Base-by-base conservation (phyloP, 2,888 invertebrate species). In the Spilosoma lubricipeda region DNA sequence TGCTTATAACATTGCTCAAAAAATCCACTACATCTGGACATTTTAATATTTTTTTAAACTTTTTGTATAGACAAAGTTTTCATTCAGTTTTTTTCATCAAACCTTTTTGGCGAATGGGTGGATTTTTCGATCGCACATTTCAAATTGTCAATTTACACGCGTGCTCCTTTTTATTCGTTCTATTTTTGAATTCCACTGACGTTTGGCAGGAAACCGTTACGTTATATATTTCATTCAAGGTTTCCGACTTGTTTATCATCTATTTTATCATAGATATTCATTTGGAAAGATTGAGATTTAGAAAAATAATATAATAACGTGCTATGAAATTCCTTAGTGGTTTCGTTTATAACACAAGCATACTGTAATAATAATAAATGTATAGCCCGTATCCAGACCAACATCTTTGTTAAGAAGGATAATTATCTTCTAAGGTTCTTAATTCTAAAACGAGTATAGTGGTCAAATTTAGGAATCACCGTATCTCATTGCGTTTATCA, bases 221-320 rank as follows among this genome's bases (percentile, higher is more conserved):
- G 67, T 67, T 70, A 77, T 75, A 76, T 67, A 74, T 77, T 78
- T 77, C 33, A 63, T 79, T 70, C 81, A 83, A 83, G 83, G 81
- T 78, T 75, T 67, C 65, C 65, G 39, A 64, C 70, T 20, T 74
- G 63, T 77, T 68, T 72, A 67, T 67, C 45, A 77, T 68, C 71
- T 74, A 71, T 74, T 75, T 74, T 67, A 66, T 68, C 52, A 52
- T n/a, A 13, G 7, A 77, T 73, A 80, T 70, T 81, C 79, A 78
- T 76, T 39, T 63, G 73, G 59, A 81, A 81, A 63, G 69, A 75
- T 78, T 63, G 9, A 71, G 42, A n/a, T n/a, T n/a, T 23, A n/a
- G 2, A 67, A 71, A 66, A 65, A 33, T 67, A 45, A 74, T 76
- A 33, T 30, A 27, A 52, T 75, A 64, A 64, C 39, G 52, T 68